These are phyloP conservation scores for Cantharis flavilabris DNA, from an alignment of 2,888 invertebrate species.

Conservation along the genomic window DNA sequence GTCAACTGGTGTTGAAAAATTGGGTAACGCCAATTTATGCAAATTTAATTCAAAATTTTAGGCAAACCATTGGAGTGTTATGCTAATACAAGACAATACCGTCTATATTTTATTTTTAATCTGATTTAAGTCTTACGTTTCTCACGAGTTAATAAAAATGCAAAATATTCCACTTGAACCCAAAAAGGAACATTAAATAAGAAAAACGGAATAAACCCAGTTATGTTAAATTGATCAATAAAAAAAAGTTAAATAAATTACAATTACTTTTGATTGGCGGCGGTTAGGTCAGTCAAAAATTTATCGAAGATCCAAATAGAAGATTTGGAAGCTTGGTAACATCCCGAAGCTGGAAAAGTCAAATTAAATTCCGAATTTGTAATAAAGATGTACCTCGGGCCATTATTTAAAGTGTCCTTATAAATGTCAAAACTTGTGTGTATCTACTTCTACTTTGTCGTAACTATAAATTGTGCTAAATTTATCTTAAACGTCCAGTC, in stretches of 20 bases:
- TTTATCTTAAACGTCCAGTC: conserved; percentile 2
- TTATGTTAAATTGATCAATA: neutral
- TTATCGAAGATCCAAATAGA: no score
- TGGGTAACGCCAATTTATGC: neutral
- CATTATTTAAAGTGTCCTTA: neutral
- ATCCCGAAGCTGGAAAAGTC: neutral
- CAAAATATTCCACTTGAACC: neutral
- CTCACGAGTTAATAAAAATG: neutral
- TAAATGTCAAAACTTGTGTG: neutral
- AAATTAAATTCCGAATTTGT: neutral
- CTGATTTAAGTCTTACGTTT: neutral
- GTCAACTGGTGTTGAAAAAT: neutral
- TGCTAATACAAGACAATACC: neutral
- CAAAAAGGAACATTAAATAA: neutral
- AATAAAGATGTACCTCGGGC: neutral
- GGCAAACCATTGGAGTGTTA: neutral
- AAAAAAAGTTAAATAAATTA: neutral
- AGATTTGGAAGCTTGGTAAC: neutral
- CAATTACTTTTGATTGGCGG: neutral
- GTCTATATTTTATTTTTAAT: neutral
- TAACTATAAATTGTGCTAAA: neutral
- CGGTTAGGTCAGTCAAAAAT: neutral
- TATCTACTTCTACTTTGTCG: neutral
- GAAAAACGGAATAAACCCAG: neutral
- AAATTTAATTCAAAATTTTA: neutral